Evolutionary conservation across 1,140 invertebrate species (phyloP).

Genomic region (Ladona fulva): DNA sequence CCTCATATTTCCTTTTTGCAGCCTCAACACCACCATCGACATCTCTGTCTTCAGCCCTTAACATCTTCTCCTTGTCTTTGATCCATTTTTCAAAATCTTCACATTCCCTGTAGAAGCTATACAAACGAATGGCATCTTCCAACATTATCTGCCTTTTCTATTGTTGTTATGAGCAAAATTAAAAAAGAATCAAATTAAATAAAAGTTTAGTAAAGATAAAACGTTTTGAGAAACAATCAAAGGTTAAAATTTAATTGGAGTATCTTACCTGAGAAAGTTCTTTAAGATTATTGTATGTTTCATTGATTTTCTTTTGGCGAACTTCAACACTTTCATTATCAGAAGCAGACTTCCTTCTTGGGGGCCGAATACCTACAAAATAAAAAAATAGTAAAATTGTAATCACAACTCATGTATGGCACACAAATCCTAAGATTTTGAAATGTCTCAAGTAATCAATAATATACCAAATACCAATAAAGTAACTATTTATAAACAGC

Average conservation of each 20-base stretch:
- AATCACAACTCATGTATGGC: background rate
- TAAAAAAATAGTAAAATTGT: background rate
- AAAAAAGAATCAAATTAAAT: slow-evolving; percentile 11
- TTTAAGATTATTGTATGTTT: slow-evolving; percentile 69
- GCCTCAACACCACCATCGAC: slow-evolving; percentile 75
- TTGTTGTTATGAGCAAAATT: slow-evolving; percentile 10
- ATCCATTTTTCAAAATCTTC: slow-evolving; percentile 98
- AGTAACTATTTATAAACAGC: too few relatives aligned
- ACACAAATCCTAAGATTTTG: too few relatives aligned
- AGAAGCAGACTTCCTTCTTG: slow-evolving; percentile 36
- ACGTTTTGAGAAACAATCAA: too few relatives aligned
- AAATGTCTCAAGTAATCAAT: too few relatives aligned
- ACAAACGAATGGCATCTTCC: slow-evolving; percentile 86
- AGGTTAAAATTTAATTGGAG: background rate
- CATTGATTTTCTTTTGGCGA: slow-evolving; percentile 68
- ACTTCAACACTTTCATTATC: slow-evolving; percentile 75
- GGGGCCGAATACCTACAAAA: background rate
- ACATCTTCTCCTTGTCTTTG: slow-evolving; percentile 84
- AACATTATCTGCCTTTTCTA: slow-evolving; percentile 67
- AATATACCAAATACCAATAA: too few relatives aligned
- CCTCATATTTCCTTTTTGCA: slow-evolving; percentile 89
- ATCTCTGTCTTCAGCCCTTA: slow-evolving; percentile 71
- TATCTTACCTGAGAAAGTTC: slow-evolving; percentile 55
- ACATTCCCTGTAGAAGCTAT: slow-evolving; percentile 93
- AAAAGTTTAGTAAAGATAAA: slow-evolving; percentile 14